Conservation (phyloP, 2,797 vertebrate species). For the Lepidocolaptes lacrymiger region DNA sequence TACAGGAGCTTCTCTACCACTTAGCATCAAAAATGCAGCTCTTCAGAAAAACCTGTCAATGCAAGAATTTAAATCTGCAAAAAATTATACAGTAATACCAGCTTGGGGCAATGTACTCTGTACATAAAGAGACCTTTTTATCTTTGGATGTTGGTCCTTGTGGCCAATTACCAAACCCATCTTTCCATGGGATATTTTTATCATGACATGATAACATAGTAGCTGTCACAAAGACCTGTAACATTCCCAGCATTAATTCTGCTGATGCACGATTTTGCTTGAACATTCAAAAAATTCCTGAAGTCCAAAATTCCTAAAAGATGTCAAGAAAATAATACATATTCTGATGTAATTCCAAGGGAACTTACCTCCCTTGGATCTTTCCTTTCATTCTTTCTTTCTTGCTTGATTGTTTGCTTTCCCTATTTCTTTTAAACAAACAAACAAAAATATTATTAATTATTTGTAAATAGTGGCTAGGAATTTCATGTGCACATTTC, state of each 20-base stretch:
- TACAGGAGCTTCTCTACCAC: background rate
- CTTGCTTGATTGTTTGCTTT: too few relatives aligned
- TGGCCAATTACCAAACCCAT: slow-evolving; percentile 42
- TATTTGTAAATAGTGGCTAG: background rate
- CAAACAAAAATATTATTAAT: background rate
- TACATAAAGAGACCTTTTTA: background rate
- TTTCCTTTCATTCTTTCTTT: background rate
- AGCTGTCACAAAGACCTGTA: slow-evolving; percentile 14
- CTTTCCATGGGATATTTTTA: slow-evolving; percentile 35
- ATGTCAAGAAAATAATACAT: background rate
- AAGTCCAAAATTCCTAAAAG: background rate
- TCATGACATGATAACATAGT: background rate
- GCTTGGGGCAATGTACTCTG: slow-evolving; percentile 33
- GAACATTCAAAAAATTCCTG: background rate
- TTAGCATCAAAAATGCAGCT: slow-evolving; percentile 44
- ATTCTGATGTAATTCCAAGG: background rate
- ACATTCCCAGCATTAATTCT: slow-evolving; percentile 20
- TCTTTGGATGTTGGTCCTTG: background rate
- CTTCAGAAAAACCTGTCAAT: slow-evolving; percentile 50
- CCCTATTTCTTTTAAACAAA: background rate
- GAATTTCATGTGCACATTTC: background rate
- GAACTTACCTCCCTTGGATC: accelerated
- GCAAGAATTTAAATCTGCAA: slow-evolving; percentile 47
- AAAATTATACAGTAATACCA: slow-evolving; percentile 38
- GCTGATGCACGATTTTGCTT: slow-evolving; percentile 2